Percentiles rank a stretch among this genome's conserved stretches.
Conservation (phyloP, 2,888 invertebrate species). For the Drosophila cognata region DNA sequence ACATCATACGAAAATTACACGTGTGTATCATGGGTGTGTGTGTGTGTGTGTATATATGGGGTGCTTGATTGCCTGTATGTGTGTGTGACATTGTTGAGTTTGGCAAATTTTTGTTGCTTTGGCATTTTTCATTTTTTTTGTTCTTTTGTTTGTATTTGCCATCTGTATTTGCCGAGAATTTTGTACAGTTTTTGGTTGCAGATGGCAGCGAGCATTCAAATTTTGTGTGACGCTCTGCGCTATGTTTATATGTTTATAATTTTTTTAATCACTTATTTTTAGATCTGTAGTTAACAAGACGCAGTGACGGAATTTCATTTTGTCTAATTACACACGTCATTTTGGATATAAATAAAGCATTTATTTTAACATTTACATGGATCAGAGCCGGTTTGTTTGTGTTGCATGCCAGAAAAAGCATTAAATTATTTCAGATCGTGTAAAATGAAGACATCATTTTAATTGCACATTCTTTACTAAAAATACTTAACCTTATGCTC, state of each 20-base stretch:
- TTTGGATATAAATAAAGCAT: neutral
- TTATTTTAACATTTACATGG: neutral
- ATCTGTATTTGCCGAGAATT: slow-evolving; percentile 48
- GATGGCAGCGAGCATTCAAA: slow-evolving; percentile 20
- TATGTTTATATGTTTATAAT: slow-evolving; percentile 6
- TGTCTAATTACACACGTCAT: neutral
- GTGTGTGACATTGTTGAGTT: slow-evolving; percentile 59
- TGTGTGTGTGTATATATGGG: slow-evolving; percentile 28
- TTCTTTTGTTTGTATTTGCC: slow-evolving; percentile 24
- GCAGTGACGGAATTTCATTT: neutral
- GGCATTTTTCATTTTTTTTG: slow-evolving; percentile 38
- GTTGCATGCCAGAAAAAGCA: neutral
- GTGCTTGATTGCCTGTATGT: slow-evolving; percentile 33
- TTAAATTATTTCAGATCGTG: neutral
- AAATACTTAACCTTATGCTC: neutral
- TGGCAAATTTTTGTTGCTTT: slow-evolving; percentile 52
- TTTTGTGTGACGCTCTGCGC: neutral
- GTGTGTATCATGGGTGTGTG: slow-evolving; percentile 43
- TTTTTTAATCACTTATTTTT: slow-evolving; percentile 18
- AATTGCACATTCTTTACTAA: neutral
- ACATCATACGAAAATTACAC: slow-evolving; percentile 70
- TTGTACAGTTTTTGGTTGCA: slow-evolving; percentile 43
- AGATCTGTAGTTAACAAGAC: neutral
- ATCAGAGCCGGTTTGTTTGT: neutral
- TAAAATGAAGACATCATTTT: neutral